Base-by-base conservation (phyloP, 2,113 vertebrate species). In the Chinchilla lanigera region DNA sequence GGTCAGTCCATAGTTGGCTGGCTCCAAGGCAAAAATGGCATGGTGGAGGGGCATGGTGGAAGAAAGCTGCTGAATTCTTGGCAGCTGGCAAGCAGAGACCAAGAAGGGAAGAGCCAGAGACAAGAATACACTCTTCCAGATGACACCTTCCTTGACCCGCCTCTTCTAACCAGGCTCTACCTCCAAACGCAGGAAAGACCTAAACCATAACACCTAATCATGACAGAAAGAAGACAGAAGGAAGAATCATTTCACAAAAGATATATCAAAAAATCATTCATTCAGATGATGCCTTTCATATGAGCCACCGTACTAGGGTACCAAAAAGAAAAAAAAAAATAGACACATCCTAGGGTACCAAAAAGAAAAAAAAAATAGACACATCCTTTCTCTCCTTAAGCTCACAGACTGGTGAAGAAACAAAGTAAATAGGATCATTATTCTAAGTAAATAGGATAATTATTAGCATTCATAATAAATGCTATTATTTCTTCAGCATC, bases 221-320 rank as follows among this genome's bases (percentile, higher is more conserved):
- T 81, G 12, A 61, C 75, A 78, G 12, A 80, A 96, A 93, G 26
- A 91, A 81, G 38, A 33, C 65, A 78, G 47, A 89, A 60, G 60
- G 65, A 81, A 87, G 86, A 88, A 95, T 17, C 4, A 54, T 71
- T 92, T 73, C 67, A 2, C 52, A 80, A 90, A 94, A 80, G 35
- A 50, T 17, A 19, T n/a, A 93, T 35, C 28, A 75, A 86, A 96
- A 96, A 89, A 16, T 14, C 33, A 90, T 54, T 47, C 73, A 35
- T 95, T 69, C 83, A 65, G 60, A 20, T 30, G 47, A 80, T 22
- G 33, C 75, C 11, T 52, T 78, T 16, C 33, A 20, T 10, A 35
- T 14, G 61, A 81, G 19, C 41, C 56, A 44, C 9, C 85, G 26
- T 77, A 41, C 10, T 78, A 60, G 33, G 26, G 2, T 50, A 50